Evolutionary conservation across 1,140 invertebrate genomes (phyloP).

Genomic region (Coelopa frigida): DNA sequence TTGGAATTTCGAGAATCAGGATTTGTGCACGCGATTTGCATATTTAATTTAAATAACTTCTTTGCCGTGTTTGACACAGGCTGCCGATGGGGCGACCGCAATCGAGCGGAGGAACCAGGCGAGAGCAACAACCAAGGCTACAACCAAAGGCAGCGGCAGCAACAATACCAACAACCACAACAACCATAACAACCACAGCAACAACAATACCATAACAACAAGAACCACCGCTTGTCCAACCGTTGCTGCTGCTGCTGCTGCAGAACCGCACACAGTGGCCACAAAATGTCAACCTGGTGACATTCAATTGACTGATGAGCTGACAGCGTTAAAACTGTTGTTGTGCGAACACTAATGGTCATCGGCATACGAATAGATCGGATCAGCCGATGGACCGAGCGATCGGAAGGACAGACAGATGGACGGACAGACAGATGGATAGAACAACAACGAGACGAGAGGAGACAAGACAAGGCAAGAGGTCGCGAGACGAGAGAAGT

Average conservation of each 20-base stretch:
- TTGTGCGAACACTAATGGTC: slow-evolving; percentile 42
- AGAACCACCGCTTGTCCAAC: neutral
- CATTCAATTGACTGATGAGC: slow-evolving; percentile 45
- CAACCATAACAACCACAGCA: neutral
- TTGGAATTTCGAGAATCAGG: no score
- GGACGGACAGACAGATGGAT: neutral
- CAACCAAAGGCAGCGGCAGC: neutral
- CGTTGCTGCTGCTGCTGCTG: neutral
- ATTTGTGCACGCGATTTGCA: slow-evolving; percentile 42
- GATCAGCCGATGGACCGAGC: neutral
- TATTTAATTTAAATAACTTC: slow-evolving; percentile 41
- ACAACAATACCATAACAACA: slow-evolving; percentile 2
- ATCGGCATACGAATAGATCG: slow-evolving; percentile 7
- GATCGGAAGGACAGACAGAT: slow-evolving; percentile 1
- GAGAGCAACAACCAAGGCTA: neutral
- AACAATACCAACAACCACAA: neutral
- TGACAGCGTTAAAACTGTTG: slow-evolving; percentile 46
- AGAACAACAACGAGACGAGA: neutral
- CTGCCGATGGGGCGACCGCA: neutral
- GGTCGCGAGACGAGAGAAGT: neutral
- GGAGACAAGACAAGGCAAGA: neutral
- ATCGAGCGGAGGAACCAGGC: neutral
- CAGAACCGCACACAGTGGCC: slow-evolving; percentile 18
- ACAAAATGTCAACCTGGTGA: slow-evolving; percentile 41
- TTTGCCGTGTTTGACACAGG: slow-evolving; percentile 5